Evolutionary conservation across 2,888 invertebrate species (phyloP), one percentile per base, ranked within the genome.

Genomic region (Lobophora halterata): DNA sequence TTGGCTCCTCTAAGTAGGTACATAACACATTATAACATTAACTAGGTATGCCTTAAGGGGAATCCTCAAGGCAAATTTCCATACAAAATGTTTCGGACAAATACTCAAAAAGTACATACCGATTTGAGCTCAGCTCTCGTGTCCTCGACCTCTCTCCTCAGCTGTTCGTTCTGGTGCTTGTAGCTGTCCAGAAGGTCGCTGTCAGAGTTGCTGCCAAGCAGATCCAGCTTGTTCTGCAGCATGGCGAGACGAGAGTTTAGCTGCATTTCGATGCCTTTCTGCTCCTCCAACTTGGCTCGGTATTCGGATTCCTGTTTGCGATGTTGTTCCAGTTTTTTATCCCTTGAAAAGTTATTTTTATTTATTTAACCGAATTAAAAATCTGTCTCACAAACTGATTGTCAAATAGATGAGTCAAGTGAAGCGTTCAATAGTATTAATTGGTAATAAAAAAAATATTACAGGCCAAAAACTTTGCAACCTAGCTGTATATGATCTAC

Each of bases 231-330:
- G 45, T 79, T 78, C 54, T 83, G 79, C 1, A 87, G 49, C 5
- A 88, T 72, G 0, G 82, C 83, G 2, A 81, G 25, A 0, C 74
- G 74, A 0, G 86, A 82, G 23, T 69, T 79, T 1, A 85, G 60
- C 36, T 87, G 83, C 71, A 80, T 67, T 42, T 86, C 86, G 24
- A 77, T 48, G 3, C 77, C 82, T 55, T 76, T 79, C 9, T 80
- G 78, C 31, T 82, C 85, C 25, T 87, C 87, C 4, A 87, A 24
- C 43, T 76, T 78, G 0, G 71, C 46, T 12, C 78, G 61, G 2
- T 81, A 54, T 9, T 87, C 86, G 0, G 78, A 63, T 40, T 86
- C 87, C 52, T 71, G 75, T 42, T 83, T 85, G 3, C 85, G 72
- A 44, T 82, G 76, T 1, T 71, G 73, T 44, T 87, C 86, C 19